Base-by-base conservation (phyloP, 1,140 invertebrate species). In the Coelopa frigida region DNA sequence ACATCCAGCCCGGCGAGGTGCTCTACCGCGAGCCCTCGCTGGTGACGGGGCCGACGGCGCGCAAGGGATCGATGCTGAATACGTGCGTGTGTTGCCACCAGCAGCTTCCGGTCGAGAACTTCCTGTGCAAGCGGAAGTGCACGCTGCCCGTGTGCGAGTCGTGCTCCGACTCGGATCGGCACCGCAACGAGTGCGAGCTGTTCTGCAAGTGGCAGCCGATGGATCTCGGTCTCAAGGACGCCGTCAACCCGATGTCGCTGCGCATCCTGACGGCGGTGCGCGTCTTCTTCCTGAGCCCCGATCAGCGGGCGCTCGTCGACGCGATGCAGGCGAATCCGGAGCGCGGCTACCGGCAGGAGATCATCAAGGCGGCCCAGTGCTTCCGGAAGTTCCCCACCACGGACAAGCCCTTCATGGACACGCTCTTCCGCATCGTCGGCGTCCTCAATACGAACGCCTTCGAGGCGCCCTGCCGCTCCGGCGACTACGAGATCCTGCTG, bases 381-480 rank as follows among this genome's bases (percentile, higher is more conserved):
- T 77, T 80, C 31, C 60, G 73, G 21, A 73, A 80, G 51, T 70
- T 72, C 3, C 53, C 73, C 27, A 71, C 78, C 41, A 80, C 63
- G 6, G 63, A 67, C 14, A 61, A 61, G 14, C 26, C 22, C 4
- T 66, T 66, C 42, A 64, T 67, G 63, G 63, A 67, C 44, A 57
- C 59, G 37, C 46, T 67, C 0, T 64, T 67, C 20, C 60, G 60
- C 1, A 50, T 61, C 7, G 83, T 81, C 46, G 75, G 74, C 35
- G 76, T 79, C 10, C 71, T 87, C 37, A 83, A 87, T 56, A 81
- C 83, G 4, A 87, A 86, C 57, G 81, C 83, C 8, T 87, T 85
- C 52, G 84, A 87, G 72, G 79, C 82, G 27, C 63, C 63, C 5
- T 67, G 63, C 20, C 72, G 72, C 3, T 56, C 59, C 22, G 72